Evolutionary conservation across 2,888 invertebrate species (phyloP).

Genomic region (Heliconius cydno): DNA sequence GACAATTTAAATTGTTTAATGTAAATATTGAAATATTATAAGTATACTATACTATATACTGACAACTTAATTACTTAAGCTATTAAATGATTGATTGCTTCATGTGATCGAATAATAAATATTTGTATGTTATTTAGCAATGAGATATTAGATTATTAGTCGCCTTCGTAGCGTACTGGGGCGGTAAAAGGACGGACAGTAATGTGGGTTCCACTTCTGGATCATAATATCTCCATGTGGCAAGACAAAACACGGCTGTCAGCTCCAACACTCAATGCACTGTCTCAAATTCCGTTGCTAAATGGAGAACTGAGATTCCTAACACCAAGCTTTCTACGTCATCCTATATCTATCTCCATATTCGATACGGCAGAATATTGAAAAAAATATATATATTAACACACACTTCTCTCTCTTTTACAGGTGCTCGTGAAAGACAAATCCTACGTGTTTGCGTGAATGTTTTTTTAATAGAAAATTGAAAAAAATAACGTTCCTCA

Average conservation of each 20-base stretch:
- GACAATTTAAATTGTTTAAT: too few species aligned
- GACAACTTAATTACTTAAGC: slow-evolving; percentile 59
- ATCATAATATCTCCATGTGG: neutral
- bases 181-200: neutral
- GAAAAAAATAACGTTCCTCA: slow-evolving; percentile 46
- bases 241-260: neutral
- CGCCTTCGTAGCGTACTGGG: neutral
- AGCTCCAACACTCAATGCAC: too few species aligned
- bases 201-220: neutral
- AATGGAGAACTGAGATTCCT: too few species aligned
- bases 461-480: slow-evolving; percentile 39
- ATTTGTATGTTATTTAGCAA: neutral
- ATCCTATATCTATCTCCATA: too few species aligned
- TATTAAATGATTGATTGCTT: neutral
- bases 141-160: neutral
- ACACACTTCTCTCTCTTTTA: slow-evolving; percentile 61
- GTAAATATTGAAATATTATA: too few species aligned
- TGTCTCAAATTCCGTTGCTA: neutral
- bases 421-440: slow-evolving; percentile 60
- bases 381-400: slow-evolving; percentile 49
- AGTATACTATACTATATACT: slow-evolving; percentile 35
- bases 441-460: slow-evolving; percentile 52
- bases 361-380: neutral
- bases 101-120: slow-evolving; percentile 1
- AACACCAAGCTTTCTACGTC: neutral